phyloP scores from a whole-genome alignment of 2,888 invertebrate species.

The Polyommatus iphigenia region DNA sequence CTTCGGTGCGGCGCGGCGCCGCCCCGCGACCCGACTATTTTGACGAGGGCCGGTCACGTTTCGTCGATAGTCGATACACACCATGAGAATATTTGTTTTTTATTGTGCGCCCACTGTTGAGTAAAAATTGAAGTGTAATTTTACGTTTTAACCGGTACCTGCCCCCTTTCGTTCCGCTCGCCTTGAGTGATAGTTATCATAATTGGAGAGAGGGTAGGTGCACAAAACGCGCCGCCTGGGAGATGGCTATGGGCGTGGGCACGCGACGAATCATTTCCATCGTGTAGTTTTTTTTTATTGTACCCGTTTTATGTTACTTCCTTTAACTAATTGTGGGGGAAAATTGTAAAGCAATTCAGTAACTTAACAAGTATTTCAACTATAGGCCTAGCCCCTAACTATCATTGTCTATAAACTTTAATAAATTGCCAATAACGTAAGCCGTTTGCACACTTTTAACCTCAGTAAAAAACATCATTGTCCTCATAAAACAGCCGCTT shows the following conservation, averaged over 20 bases:
- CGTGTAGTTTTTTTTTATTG: constrained; percentile 33
- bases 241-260: constrained; percentile 63
- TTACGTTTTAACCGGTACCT: constrained; percentile 78
- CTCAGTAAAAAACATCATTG: background rate
- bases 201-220: constrained; percentile 78
- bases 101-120: constrained; percentile 73
- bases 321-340: background rate
- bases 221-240: constrained; percentile 62
- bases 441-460: background rate
- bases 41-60: constrained; percentile 80
- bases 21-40: constrained; percentile 77
- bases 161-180: constrained; percentile 80
- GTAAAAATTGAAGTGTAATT: constrained; percentile 79
- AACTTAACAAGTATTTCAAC: background rate
- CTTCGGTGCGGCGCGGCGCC: constrained; percentile 68
- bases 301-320: background rate
- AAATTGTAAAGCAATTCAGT: background rate
- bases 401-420: no score
- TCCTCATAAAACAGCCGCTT: background rate
- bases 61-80: constrained; percentile 77
- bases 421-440: background rate
- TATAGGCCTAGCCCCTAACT: background rate
- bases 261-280: constrained; percentile 53
- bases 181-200: constrained; percentile 80
- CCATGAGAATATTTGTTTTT: constrained; percentile 81